A percentile compares a stretch with the other conserved stretches of the same genome.
phyloP scores from a whole-genome alignment of 2,888 invertebrate genomes.

The Norana najaformis region DNA sequence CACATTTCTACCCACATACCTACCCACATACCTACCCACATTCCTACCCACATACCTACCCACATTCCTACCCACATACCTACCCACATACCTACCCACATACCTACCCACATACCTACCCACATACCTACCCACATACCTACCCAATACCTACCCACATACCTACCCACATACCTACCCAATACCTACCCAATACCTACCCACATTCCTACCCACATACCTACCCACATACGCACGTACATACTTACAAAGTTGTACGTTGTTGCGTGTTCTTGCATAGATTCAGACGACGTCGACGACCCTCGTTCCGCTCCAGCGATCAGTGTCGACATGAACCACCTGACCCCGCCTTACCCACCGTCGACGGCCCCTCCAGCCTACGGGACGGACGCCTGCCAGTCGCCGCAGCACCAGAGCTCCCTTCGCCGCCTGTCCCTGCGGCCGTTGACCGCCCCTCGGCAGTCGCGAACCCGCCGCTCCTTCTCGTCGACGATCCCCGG shows the following conservation, averaged over 20 bases:
- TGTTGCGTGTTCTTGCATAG: not conserved
- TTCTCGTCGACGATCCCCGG: conserved; percentile 39
- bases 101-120: no score
- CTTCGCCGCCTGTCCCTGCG: conserved; percentile 26
- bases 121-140: no score
- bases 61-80: no score
- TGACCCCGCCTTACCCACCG: conserved; percentile 20
- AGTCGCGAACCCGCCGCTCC: conserved; percentile 19
- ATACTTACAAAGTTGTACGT: not conserved
- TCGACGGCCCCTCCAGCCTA: not conserved
- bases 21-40: no score
- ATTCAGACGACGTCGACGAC: not conserved
- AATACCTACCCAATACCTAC: no score
- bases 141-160: no score
- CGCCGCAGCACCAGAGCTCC: not conserved
- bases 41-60: no score
- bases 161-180: no score
- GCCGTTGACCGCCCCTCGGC: conserved; percentile 25
- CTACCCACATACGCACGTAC: not conserved
- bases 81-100: no score
- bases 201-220: no score
- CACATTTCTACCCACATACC: no score
- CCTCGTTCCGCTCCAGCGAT: not conserved
- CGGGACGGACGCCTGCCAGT: conserved; percentile 17
- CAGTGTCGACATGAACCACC: not conserved